Percentiles rank a stretch among this genome's conserved stretches.
phyloP scores from a whole-genome alignment of 2,888 invertebrate genomes.

The Aporophyla nigra region DNA sequence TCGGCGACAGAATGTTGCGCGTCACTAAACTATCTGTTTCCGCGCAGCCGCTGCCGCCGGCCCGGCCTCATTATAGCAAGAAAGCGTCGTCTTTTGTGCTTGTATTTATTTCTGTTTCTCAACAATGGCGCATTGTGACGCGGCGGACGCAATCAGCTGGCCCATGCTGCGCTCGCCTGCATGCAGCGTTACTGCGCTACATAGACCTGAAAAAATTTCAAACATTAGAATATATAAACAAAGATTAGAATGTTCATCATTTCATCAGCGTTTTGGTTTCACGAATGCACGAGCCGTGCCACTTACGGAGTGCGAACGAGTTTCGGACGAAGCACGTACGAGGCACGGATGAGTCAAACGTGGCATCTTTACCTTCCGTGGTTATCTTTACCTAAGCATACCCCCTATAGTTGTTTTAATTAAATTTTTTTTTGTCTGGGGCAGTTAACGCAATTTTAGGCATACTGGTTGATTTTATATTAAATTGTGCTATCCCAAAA shows the following conservation, averaged over 20 bases:
- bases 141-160: constrained; percentile 63
- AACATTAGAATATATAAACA: too few species aligned
- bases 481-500: too few species aligned
- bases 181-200: not conserved
- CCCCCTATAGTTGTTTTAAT: too few species aligned
- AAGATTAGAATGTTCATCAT: not conserved
- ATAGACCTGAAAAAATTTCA: not conserved
- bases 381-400: too few species aligned
- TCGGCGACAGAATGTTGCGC: constrained; percentile 27
- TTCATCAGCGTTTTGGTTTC: not conserved
- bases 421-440: too few species aligned
- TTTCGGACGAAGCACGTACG: too few species aligned
- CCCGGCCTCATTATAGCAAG: constrained; percentile 62
- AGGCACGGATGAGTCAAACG: not conserved
- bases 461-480: too few species aligned
- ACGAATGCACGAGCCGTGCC: not conserved
- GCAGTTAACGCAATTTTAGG: too few species aligned
- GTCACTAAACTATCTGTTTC: constrained; percentile 56
- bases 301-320: too few species aligned
- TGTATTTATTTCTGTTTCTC: constrained; percentile 62
- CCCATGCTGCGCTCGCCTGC: not conserved
- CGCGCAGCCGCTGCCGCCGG: constrained; percentile 33
- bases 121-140: constrained; percentile 70
- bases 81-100: constrained; percentile 65
- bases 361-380: too few species aligned